phyloP scores from a whole-genome alignment of 1,140 invertebrate species.

The Nixonia krombeini region DNA sequence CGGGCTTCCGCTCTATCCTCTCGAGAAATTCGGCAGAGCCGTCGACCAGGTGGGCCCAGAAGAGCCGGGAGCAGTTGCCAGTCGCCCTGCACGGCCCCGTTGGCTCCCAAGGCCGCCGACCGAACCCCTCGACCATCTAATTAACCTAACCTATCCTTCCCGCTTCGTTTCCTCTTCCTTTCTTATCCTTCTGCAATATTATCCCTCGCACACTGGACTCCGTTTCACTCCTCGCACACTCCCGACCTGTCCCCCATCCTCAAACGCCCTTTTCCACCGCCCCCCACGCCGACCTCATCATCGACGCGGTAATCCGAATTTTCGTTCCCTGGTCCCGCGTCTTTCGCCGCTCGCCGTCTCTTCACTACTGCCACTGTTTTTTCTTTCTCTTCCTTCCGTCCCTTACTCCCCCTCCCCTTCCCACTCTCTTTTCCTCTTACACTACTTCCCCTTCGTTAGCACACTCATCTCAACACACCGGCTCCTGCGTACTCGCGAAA shows the following conservation, averaged over 20 bases:
- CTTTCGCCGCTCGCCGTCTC: no score
- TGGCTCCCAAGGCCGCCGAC: slow-evolving; percentile 65
- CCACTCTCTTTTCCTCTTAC: slow-evolving; percentile 1
- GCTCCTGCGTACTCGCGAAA: not conserved
- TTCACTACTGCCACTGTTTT: no score
- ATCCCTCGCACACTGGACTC: not conserved
- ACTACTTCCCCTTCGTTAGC: not conserved
- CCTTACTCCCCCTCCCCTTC: no score
- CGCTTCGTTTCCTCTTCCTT: slow-evolving; percentile 8
- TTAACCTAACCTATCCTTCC: slow-evolving; percentile 48
- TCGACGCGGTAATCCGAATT: not conserved
- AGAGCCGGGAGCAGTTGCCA: slow-evolving; percentile 28
- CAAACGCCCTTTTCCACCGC: not conserved
- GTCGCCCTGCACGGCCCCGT: slow-evolving; percentile 66
- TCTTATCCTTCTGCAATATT: slow-evolving; percentile 6
- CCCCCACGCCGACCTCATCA: not conserved
- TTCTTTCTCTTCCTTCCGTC: no score
- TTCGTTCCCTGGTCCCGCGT: not conserved
- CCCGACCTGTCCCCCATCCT: slow-evolving; percentile 12
- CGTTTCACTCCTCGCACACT: not conserved
- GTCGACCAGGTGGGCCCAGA: no score
- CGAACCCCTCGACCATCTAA: slow-evolving; percentile 68
- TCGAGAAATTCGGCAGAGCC: slow-evolving; percentile 29
- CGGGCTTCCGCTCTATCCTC: slow-evolving; percentile 53
- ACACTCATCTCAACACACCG: slow-evolving; percentile 1